A percentile compares a stretch with the other conserved stretches of the same genome.
phyloP scores from a whole-genome alignment of 2,888 invertebrate genomes.

The Sclerodermus sp. region DNA sequence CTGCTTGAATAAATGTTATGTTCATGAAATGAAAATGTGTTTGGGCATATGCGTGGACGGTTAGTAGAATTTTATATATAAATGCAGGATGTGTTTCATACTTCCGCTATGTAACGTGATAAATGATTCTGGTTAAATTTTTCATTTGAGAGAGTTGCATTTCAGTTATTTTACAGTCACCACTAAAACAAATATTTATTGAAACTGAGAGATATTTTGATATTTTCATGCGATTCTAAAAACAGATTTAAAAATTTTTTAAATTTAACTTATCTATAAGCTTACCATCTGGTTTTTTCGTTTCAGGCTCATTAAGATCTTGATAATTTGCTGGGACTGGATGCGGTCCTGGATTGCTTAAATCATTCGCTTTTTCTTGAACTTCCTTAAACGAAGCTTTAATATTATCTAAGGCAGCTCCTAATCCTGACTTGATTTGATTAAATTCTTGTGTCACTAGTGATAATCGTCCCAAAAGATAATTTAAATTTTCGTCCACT shows the following conservation, averaged over 20 bases:
- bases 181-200: slow-evolving; percentile 24
- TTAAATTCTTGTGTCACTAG: slow-evolving; percentile 84
- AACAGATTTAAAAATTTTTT: not conserved
- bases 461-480: slow-evolving; percentile 75
- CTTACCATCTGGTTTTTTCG: slow-evolving; percentile 2
- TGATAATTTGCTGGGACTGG: slow-evolving; percentile 54
- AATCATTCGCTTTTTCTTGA: slow-evolving; percentile 59
- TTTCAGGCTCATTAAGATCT: slow-evolving; percentile 33
- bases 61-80: no score
- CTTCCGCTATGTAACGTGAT: not conserved
- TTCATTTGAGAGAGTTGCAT: not conserved
- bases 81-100: not conserved
- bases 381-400: slow-evolving; percentile 68
- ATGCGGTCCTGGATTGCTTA: slow-evolving; percentile 56
- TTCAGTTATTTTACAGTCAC: slow-evolving; percentile 23
- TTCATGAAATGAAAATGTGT: no score
- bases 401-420: slow-evolving; percentile 72
- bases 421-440: slow-evolving; percentile 75
- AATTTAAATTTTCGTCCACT: slow-evolving; percentile 82
- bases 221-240: not conserved
- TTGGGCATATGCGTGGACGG: no score
- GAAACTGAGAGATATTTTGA: not conserved
- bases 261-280: not conserved
- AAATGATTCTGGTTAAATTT: not conserved
- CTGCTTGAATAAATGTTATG: no score